Evolutionary conservation across 1,140 invertebrate species (phyloP), one percentile per base, ranked within the genome.

Genomic region (Caenorhabditis brenneri): DNA sequence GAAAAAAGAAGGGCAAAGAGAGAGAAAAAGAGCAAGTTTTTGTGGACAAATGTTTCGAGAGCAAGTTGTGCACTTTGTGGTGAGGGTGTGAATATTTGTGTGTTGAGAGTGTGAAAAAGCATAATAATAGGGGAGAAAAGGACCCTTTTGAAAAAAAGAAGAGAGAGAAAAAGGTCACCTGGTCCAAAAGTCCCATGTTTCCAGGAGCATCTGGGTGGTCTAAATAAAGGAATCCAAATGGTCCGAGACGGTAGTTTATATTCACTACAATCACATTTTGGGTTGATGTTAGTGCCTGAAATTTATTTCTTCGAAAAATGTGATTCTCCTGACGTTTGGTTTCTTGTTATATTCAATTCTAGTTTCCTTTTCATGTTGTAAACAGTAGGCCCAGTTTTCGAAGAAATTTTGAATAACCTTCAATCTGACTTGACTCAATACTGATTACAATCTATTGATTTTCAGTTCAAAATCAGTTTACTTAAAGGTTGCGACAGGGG

Each of bases 101-200:
- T 58, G 53, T 31, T 74, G 65, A 74, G 65, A 74, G 65, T 74
- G 65, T 42, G 65, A 74, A 74, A 74, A 74, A 74, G 65, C 65
- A 74, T 74, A 74, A 74, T 74, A 74, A 74, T 74, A 74, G 65
- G 31, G 78, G 27, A 27, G 27, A 33, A 36, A 48, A 16, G 48
- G 65, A 27, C 33, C 65, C 65, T 39, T 55, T 58, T 33, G 24
- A 60, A 16, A 60, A 46, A 22, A 22, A 82, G 53, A 74, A 33
- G 22, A 48, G 36, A 22, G 51, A 39, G 24, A 58, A 33, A 24
- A 39, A 42, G 51, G 79, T 81, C 31, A 89, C 91, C 88, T 87
- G 89, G 91, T 97, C 96, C 91, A 96, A 96, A 84, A 98, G 91
- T 16, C 96, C 96, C 55, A 95, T 94, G 91, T 98, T 98, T 16